Evolutionary conservation across 2,113 vertebrate genomes (phyloP).

Genomic region (Clarias gariepinus): DNA sequence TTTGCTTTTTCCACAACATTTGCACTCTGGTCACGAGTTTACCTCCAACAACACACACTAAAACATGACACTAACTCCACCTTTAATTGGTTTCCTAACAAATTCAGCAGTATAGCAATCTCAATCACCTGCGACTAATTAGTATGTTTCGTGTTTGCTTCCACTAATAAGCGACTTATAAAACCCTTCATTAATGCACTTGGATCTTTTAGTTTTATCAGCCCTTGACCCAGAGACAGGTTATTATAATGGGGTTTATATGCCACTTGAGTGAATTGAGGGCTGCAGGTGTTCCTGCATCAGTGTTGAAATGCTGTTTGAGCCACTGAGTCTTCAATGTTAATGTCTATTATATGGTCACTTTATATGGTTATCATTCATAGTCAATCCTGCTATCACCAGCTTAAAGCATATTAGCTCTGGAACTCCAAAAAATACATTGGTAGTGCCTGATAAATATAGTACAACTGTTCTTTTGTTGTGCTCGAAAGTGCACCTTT

Average conservation of each 20-base stretch:
- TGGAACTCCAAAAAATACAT: background rate
- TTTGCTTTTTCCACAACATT: background rate
- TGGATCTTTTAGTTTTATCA: too few relatives aligned
- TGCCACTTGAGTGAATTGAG: too few relatives aligned
- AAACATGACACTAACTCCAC: background rate
- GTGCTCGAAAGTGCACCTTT: background rate
- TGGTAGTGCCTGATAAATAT: background rate
- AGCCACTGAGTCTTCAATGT: background rate
- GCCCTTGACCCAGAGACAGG: too few relatives aligned
- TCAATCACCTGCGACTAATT: conserved; percentile 22
- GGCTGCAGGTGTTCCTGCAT: too few relatives aligned
- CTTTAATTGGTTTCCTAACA: background rate
- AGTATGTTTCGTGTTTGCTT: background rate
- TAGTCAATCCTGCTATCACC: background rate
- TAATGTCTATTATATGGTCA: background rate
- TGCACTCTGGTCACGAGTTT: rapidly evolving
- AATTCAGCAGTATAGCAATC: background rate
- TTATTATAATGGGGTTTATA: too few relatives aligned
- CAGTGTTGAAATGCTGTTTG: too few relatives aligned
- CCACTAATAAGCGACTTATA: too few relatives aligned
- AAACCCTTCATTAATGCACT: too few relatives aligned
- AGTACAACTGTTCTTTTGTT: background rate
- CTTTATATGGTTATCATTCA: background rate
- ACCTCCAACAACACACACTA: background rate
- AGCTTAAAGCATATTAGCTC: background rate